These are phyloP conservation scores for Ennomos fuscantarius DNA, from an alignment of 2,888 invertebrate genomes.

Conservation along the genomic window DNA sequence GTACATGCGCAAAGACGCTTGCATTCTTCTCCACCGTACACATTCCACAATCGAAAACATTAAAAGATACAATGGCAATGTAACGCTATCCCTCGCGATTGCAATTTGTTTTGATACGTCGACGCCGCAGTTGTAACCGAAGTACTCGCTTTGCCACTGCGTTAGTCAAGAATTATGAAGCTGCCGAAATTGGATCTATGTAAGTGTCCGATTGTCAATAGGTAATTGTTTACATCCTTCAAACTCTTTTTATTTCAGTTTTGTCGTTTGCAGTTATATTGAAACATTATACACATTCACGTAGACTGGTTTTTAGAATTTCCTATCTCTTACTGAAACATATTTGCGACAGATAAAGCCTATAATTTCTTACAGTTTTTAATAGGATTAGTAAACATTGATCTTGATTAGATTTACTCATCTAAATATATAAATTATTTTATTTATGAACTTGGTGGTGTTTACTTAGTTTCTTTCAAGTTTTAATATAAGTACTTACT, in stretches of 20 bases:
- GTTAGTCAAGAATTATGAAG: slow-evolving; percentile 60
- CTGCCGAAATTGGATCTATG: slow-evolving; percentile 70
- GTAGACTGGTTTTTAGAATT: not conserved
- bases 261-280: not conserved
- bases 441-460: no score
- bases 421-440: no score
- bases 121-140: slow-evolving; percentile 39
- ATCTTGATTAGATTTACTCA: no score
- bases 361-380: not conserved
- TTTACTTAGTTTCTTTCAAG: no score
- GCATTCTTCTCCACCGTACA: slow-evolving; percentile 40
- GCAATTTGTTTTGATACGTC: slow-evolving; percentile 51
- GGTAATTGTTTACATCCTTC: slow-evolving; percentile 11
- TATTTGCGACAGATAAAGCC: no score
- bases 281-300: not conserved
- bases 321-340: not conserved
- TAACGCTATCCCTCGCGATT: slow-evolving; percentile 43
- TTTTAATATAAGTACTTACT: no score
- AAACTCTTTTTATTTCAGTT: not conserved
- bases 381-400: not conserved
- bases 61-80: slow-evolving; percentile 29
- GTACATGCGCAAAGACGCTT: slow-evolving; percentile 66
- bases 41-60: slow-evolving; percentile 34
- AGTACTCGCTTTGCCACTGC: slow-evolving; percentile 32
- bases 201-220: slow-evolving; percentile 50